Conservation (phyloP, 2,888 invertebrate species). For the Caenorhabditis doughertyi region DNA sequence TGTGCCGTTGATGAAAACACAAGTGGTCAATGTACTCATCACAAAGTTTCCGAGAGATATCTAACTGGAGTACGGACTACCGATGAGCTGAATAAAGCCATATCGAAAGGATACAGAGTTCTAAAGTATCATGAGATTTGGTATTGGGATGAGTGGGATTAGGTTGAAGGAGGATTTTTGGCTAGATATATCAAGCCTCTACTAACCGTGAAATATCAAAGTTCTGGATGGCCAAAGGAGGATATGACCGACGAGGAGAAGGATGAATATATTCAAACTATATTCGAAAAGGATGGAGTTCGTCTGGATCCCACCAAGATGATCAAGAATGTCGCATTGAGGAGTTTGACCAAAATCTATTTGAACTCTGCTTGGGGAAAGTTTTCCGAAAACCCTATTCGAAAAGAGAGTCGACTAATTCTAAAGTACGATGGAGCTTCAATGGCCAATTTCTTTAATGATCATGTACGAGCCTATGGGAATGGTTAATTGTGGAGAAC, state of each 20-base stretch:
- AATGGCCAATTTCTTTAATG: conserved; percentile 1
- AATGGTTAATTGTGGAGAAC: too few species aligned
- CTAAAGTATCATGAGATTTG: too few species aligned
- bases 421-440: too few species aligned
- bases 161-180: conserved; percentile 16
- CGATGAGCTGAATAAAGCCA: too few species aligned
- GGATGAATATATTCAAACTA: not conserved
- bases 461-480: not conserved
- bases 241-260: too few species aligned
- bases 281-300: not conserved
- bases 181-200: conserved; percentile 1
- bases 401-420: not conserved
- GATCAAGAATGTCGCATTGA: not conserved
- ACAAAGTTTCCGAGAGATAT: too few species aligned
- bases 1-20: not conserved
- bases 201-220: not conserved
- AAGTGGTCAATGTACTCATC: not conserved
- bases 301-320: not conserved
- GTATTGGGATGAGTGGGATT: not conserved
- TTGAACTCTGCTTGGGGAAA: conserved; percentile 19
- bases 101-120: too few species aligned
- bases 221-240: conserved; percentile 2
- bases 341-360: conserved; percentile 9
- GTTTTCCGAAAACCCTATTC: conserved; percentile 16
- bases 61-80: too few species aligned